Percentiles rank a stretch among this genome's conserved stretches.
These are phyloP conservation scores for Trissolcus japonicus DNA, from an alignment of 2,888 invertebrate species.

Conservation along the genomic window DNA sequence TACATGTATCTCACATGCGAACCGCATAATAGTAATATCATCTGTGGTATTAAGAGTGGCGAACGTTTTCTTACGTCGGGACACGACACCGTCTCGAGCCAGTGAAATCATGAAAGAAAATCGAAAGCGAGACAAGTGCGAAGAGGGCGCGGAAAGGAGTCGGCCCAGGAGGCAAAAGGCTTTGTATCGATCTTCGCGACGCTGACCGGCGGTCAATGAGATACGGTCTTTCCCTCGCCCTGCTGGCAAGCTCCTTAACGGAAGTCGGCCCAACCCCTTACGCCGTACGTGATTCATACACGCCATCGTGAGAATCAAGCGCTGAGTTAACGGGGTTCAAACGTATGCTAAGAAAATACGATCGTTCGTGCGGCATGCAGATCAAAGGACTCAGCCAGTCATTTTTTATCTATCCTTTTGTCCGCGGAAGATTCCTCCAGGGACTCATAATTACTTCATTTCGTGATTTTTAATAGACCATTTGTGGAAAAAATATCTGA, in stretches of 20 bases:
- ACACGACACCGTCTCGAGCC: constrained; percentile 19
- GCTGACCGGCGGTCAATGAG: constrained; percentile 76
- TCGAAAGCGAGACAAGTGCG: constrained; percentile 46
- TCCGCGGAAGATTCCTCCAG: constrained; percentile 4
- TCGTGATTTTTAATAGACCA: constrained; percentile 1
- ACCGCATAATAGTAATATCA: constrained; percentile 34
- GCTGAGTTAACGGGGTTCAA: constrained; percentile 31
- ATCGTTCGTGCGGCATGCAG: constrained; percentile 43
- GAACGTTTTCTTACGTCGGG: neutral
- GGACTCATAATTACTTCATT: constrained; percentile 38
- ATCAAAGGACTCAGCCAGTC: constrained; percentile 35
- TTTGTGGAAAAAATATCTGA: neutral
- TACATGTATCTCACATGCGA: constrained; percentile 52
- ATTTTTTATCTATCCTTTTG: constrained; percentile 36
- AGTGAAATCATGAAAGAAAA: constrained; percentile 48
- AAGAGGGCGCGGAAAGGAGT: constrained; percentile 23
- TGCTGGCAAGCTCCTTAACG: constrained; percentile 64
- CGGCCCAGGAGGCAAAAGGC: constrained; percentile 27
- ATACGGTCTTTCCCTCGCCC: constrained; percentile 71
- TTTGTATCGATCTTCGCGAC: constrained; percentile 59
- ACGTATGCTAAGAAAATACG: constrained; percentile 43
- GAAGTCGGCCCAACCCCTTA: constrained; percentile 65
- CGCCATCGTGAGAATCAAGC: constrained; percentile 55
- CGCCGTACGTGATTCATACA: constrained; percentile 66
- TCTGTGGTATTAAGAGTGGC: constrained; percentile 8